A percentile compares a stretch with the other conserved stretches of the same genome.
These are phyloP conservation scores for Campoletis sonorensis DNA, from an alignment of 1,140 invertebrate genomes.

Conservation along the genomic window DNA sequence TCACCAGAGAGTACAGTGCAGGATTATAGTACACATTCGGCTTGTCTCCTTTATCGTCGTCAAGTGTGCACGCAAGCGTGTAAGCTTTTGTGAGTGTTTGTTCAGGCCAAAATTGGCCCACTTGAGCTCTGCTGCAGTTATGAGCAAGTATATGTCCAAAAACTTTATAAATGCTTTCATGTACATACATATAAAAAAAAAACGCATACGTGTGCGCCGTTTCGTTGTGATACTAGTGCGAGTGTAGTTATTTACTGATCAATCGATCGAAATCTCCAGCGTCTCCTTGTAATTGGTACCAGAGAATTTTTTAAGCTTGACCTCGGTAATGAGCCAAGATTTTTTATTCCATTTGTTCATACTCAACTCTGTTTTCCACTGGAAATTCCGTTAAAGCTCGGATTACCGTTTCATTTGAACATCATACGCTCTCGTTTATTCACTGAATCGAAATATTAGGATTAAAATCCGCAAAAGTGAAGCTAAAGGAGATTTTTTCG, in stretches of 20 bases:
- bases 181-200: no score
- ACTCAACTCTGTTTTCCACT: not conserved
- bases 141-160: not conserved
- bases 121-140: not conserved
- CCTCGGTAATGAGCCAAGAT: not conserved
- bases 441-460: not conserved
- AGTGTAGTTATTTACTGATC: no score
- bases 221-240: no score
- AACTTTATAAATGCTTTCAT: no score
- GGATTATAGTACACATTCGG: not conserved
- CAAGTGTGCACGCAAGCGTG: not conserved
- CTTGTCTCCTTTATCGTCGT: not conserved
- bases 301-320: no score
- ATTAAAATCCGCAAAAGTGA: not conserved
- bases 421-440: not conserved
- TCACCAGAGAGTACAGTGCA: not conserved
- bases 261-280: no score
- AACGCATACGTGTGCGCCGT: not conserved
- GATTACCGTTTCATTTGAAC: not conserved
- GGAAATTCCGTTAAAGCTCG: not conserved
- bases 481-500: not conserved
- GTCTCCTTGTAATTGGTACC: no score
- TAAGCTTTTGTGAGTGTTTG: not conserved
- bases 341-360: not conserved
- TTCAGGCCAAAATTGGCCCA: conserved; percentile 7